Evolutionary conservation across 2,113 vertebrate genomes (phyloP), one percentile per base, ranked within the genome.

Genomic region (Limnothrissa miodon): DNA sequence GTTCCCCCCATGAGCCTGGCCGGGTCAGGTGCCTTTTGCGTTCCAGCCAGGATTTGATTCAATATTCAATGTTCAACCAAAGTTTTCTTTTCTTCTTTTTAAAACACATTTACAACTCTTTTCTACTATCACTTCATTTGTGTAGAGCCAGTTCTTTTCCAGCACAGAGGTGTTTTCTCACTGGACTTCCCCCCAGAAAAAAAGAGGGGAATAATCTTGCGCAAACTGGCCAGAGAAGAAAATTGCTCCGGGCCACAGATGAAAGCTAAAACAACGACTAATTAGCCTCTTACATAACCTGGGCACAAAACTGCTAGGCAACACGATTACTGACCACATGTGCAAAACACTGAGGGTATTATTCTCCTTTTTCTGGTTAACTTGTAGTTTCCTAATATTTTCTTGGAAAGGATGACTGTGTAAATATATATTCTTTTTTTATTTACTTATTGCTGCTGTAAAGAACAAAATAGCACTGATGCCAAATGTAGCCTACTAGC

Each of bases 211-310:
- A 70, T 36, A 36, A 33, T 74, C 25, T 74, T 36, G 11, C 66
- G 36, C 29, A 74, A 4, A 74, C 25, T 74, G 66, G 66, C 66
- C 66, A 74, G 66, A 74, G 29, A 15, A 33, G 66, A 74, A 74
- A 74, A 4, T 1, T 74, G 33, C 66, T 11, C 11, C 1, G 1
- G 29, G 66, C 29, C 13, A 39, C 9, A 15, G 66, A 33, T 36
- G 66, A 74, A 74, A 74, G 66, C 66, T 74, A 74, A 33, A 74
- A 39, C 66, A 39, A 74, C 66, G 66, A 29, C 66, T 74, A 74
- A 74, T 74, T 74, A 74, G 66, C 66, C 66, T 74, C 66, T 74
- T 74, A 74, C 33, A 33, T 74, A 74, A 74, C 66, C 66, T 13
- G 29, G 62, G 62, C 25, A 74, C 29, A 74, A 29, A 2, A 33